Conservation (phyloP, 1,140 invertebrate species). For the Periplaneta americana region DNA sequence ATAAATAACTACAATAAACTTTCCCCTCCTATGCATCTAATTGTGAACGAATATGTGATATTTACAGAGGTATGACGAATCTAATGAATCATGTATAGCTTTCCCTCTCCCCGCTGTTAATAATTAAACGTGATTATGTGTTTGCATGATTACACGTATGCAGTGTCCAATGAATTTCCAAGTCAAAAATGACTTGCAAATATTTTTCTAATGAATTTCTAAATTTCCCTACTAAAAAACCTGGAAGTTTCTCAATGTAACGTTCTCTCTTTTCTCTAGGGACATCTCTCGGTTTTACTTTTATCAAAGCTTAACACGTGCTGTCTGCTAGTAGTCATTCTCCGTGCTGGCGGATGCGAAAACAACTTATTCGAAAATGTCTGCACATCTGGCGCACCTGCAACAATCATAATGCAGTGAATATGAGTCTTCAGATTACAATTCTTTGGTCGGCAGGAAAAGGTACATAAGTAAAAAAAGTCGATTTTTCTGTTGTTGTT, state of each 20-base stretch:
- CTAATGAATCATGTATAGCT: neutral
- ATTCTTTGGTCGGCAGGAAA: no score
- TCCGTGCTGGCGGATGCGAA: conserved; percentile 53
- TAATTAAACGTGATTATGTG: neutral
- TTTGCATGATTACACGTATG: neutral
- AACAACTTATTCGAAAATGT: conserved; percentile 71
- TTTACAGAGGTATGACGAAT: neutral
- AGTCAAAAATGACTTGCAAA: neutral
- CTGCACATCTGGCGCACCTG: conserved; percentile 72
- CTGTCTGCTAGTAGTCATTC: conserved; percentile 63
- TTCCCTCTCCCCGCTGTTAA: neutral
- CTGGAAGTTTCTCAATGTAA: neutral
- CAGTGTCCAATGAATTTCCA: neutral
- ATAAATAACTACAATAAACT: neutral
- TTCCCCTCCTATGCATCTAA: neutral
- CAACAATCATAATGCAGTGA: conserved; percentile 26
- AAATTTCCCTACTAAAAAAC: neutral
- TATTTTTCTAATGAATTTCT: neutral
- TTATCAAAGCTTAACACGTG: conserved; percentile 23
- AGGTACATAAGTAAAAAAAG: no score
- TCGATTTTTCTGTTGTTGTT: no score
- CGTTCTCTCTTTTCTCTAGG: neutral
- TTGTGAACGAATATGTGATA: neutral
- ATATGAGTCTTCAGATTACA: neutral
- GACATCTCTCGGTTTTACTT: neutral